Percentiles rank a stretch among this genome's conserved stretches.
Conservation (phyloP, 2,888 invertebrate genomes). For the Patella caerulea region DNA sequence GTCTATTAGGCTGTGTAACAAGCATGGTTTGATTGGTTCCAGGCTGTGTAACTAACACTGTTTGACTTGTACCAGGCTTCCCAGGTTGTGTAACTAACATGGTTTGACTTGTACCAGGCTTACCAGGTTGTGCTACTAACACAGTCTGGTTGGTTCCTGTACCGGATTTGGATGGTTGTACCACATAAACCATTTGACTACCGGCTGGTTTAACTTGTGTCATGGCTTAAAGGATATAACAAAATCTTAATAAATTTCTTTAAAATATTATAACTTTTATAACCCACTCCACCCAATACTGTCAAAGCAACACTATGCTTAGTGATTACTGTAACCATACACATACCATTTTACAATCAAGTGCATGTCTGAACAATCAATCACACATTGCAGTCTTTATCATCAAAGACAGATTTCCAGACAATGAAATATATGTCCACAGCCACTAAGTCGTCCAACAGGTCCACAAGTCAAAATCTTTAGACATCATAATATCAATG, state of each 20-base stretch:
- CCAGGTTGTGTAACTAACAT: neutral
- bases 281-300: neutral
- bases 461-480: too few relatives aligned
- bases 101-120: constrained; percentile 15
- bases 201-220: neutral
- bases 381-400: too few relatives aligned
- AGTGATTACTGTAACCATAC: too few relatives aligned
- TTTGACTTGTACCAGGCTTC: neutral
- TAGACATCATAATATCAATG: too few relatives aligned
- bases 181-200: constrained; percentile 1
- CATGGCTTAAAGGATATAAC: neutral
- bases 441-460: too few relatives aligned
- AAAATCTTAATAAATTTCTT: neutral
- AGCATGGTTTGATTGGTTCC: constrained; percentile 29
- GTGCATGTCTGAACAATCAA: too few relatives aligned
- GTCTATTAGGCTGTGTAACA: constrained; percentile 40
- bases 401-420: too few relatives aligned
- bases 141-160: constrained; percentile 4
- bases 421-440: too few relatives aligned
- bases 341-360: too few relatives aligned
- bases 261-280: neutral
- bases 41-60: constrained; percentile 14
- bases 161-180: neutral
- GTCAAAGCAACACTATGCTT: neutral
- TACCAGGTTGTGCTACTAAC: constrained; percentile 8